Percentiles rank a stretch among this genome's conserved stretches.
Evolutionary conservation across 2,797 vertebrate species (phyloP).

Genomic region (Columba guinea): DNA sequence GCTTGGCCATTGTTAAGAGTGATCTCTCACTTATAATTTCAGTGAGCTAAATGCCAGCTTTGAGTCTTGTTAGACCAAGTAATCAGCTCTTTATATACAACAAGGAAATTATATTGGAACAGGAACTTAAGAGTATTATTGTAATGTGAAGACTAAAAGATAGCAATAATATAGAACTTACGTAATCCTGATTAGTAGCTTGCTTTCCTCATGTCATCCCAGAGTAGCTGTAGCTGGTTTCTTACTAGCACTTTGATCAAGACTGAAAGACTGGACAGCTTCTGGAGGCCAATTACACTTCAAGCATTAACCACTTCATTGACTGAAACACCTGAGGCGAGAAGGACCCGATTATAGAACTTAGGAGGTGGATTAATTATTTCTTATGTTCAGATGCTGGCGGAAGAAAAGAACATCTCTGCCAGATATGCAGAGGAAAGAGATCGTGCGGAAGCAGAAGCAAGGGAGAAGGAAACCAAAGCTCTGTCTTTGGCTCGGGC

Average conservation of each 20-base stretch:
- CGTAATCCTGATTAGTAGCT: not conserved
- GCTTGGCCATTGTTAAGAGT: not conserved
- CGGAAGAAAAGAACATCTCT: conserved; percentile 85
- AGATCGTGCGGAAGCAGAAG: conserved; percentile 84
- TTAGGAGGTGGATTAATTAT: not conserved
- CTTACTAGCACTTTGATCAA: not conserved
- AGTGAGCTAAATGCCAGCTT: not conserved
- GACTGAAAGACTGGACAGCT: not conserved
- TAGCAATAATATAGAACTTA: not conserved
- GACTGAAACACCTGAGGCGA: not conserved
- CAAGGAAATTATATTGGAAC: not conserved
- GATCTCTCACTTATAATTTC: not conserved
- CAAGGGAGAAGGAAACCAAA: conserved; percentile 86
- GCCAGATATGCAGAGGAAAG: conserved; percentile 83
- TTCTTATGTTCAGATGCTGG: conserved; percentile 74
- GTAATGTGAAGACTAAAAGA: not conserved
- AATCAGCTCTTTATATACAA: not conserved
- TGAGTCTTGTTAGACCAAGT: not conserved
- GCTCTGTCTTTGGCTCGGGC: conserved; percentile 81
- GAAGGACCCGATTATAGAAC: not conserved
- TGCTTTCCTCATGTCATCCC: not conserved
- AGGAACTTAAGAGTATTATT: not conserved
- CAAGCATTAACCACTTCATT: not conserved
- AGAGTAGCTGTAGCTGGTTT: not conserved
- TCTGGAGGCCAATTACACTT: not conserved